These are phyloP conservation scores for Montipora foliosa DNA, from an alignment of 64 coral and sea anemone genomes.

Conservation along the genomic window DNA sequence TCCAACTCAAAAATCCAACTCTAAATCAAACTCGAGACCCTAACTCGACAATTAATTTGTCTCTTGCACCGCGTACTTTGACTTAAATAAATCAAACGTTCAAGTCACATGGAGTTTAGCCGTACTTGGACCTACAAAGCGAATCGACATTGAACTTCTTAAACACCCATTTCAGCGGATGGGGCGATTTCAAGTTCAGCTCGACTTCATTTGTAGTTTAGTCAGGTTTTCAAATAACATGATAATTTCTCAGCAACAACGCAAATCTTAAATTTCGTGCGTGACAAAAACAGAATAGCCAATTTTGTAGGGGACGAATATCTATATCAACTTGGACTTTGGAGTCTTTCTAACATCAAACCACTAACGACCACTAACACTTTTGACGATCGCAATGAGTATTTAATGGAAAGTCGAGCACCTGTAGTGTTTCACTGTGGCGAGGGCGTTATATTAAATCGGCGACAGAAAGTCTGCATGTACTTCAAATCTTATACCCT, in stretches of 20 bases:
- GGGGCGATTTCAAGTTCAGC: not conserved
- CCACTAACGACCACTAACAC: not conserved
- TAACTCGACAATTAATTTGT: no score
- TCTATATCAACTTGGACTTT: not conserved
- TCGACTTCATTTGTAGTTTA: not conserved
- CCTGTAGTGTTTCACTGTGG: not conserved
- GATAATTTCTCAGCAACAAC: not conserved
- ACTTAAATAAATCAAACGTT: not conserved
- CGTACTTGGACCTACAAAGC: not conserved
- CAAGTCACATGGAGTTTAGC: not conserved
- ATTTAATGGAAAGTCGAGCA: not conserved
- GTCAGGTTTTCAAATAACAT: not conserved
- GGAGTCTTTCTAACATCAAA: not conserved
- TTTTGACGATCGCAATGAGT: not conserved
- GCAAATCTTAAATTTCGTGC: not conserved
- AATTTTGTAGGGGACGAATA: not conserved
- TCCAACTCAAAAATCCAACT: no score
- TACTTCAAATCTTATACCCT: conserved; percentile 4
- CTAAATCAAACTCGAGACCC: no score
- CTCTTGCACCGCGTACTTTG: no score
- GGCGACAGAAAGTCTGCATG: not conserved
- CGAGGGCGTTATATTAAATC: not conserved
- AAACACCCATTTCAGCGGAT: not conserved
- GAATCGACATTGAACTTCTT: not conserved
- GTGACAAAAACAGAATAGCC: not conserved